Conservation (phyloP, 2,797 vertebrate genomes). For the Crax fasciolata region DNA sequence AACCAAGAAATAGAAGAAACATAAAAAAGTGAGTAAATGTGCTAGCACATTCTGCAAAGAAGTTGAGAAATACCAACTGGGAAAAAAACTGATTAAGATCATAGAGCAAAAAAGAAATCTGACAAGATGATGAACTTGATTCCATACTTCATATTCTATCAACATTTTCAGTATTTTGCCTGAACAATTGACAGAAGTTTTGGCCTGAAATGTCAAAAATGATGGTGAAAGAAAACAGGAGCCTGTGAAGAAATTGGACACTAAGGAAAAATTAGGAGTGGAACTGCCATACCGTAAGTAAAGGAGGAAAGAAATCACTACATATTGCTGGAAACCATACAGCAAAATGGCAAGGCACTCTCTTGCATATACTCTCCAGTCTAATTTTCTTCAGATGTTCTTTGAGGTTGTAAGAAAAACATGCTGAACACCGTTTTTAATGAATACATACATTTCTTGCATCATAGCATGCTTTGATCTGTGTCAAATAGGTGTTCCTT, state of each 20-base stretch:
- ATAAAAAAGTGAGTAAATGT: neutral
- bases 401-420: neutral
- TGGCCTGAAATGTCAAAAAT: neutral
- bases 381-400: neutral
- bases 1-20: neutral
- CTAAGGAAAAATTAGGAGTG: neutral
- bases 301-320: neutral
- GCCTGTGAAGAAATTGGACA: neutral
- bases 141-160: accelerated
- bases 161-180: neutral
- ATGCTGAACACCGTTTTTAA: neutral
- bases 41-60: neutral
- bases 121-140: neutral
- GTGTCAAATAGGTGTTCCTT: neutral
- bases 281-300: neutral
- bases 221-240: neutral
- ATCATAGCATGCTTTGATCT: neutral
- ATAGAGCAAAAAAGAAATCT: neutral
- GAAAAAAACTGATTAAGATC: neutral
- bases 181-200: neutral
- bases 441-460: neutral
- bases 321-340: neutral
- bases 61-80: neutral
- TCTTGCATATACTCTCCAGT: neutral
- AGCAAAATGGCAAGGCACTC: accelerated